phyloP scores from a whole-genome alignment of 2,113 vertebrate genomes.

The Madoqua kirkii region DNA sequence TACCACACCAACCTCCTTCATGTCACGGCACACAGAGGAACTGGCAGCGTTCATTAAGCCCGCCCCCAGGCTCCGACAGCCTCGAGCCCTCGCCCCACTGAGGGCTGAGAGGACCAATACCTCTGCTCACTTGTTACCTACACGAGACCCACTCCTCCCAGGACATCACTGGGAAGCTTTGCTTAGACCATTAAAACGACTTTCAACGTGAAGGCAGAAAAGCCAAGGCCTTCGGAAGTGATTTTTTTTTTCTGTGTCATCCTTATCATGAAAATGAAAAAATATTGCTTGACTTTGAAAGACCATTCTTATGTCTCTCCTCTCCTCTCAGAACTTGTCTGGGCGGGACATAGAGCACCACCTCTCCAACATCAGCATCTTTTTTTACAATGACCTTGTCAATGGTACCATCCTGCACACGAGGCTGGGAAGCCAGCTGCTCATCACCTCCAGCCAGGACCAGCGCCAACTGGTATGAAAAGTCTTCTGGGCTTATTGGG shows the following conservation, averaged over 20 bases:
- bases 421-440: slow-evolving; percentile 83
- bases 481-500: not conserved
- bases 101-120: not conserved
- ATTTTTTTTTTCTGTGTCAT: not conserved
- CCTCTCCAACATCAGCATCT: slow-evolving; percentile 78
- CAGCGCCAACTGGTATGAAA: not conserved
- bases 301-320: not conserved
- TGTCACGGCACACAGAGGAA: not conserved
- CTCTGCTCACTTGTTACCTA: not conserved
- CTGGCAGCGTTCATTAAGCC: not conserved
- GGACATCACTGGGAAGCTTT: not conserved
- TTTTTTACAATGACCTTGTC: slow-evolving; percentile 83
- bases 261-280: not conserved
- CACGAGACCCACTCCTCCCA: not conserved
- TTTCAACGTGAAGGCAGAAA: not conserved
- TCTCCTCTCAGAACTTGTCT: slow-evolving; percentile 85
- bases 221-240: not conserved
- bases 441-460: slow-evolving; percentile 78
- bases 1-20: fast-evolving
- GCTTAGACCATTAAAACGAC: not conserved
- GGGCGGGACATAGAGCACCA: slow-evolving; percentile 91
- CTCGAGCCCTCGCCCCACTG: not conserved
- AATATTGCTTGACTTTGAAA: not conserved
- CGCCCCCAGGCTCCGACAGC: fast-evolving
- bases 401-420: slow-evolving; percentile 87